phyloP scores from a whole-genome alignment of 1,140 invertebrate species.

The Harpegnathos saltator region DNA sequence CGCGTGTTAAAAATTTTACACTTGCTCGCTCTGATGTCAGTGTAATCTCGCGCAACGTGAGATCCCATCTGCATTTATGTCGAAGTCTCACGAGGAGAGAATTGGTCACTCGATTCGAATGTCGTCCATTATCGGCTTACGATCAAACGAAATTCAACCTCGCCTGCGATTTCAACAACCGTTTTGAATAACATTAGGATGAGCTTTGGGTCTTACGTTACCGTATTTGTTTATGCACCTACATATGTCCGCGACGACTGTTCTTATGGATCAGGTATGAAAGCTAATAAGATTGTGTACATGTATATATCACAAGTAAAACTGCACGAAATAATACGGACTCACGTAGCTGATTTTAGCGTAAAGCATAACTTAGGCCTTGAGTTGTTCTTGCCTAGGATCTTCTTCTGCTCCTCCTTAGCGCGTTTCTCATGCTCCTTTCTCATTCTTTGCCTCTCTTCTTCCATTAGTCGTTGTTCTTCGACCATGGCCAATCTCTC shows the following conservation, averaged over 20 bases:
- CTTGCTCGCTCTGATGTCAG: slow-evolving; percentile 56
- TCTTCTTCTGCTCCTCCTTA: slow-evolving; percentile 98
- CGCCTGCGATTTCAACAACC: slow-evolving; percentile 58
- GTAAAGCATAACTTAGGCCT: slow-evolving; percentile 97
- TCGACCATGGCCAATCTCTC: slow-evolving; percentile 98
- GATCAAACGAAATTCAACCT: slow-evolving; percentile 65
- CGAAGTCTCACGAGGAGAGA: slow-evolving; percentile 61
- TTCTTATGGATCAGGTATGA: slow-evolving; percentile 61
- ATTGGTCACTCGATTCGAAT: slow-evolving; percentile 65
- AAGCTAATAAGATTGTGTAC: slow-evolving; percentile 78
- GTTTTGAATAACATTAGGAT: slow-evolving; percentile 65
- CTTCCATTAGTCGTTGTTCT: slow-evolving; percentile 97
- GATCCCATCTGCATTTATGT: slow-evolving; percentile 60
- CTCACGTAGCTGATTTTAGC: slow-evolving; percentile 92
- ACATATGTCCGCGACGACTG: slow-evolving; percentile 41
- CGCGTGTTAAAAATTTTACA: slow-evolving; percentile 5
- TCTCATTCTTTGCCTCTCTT: slow-evolving; percentile 96
- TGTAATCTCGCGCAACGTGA: slow-evolving; percentile 57
- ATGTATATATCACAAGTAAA: slow-evolving; percentile 84
- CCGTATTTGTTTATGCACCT: slow-evolving; percentile 51
- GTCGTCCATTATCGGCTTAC: slow-evolving; percentile 12
- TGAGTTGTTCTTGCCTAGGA: slow-evolving; percentile 98
- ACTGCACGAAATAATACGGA: slow-evolving; percentile 81
- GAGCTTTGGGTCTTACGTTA: slow-evolving; percentile 64
- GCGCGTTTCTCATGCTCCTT: slow-evolving; percentile 96